Percentiles rank a stretch among this genome's conserved stretches.
Evolutionary conservation across 2,888 invertebrate species (phyloP).

Genomic region (Micoletzkya japonica): DNA sequence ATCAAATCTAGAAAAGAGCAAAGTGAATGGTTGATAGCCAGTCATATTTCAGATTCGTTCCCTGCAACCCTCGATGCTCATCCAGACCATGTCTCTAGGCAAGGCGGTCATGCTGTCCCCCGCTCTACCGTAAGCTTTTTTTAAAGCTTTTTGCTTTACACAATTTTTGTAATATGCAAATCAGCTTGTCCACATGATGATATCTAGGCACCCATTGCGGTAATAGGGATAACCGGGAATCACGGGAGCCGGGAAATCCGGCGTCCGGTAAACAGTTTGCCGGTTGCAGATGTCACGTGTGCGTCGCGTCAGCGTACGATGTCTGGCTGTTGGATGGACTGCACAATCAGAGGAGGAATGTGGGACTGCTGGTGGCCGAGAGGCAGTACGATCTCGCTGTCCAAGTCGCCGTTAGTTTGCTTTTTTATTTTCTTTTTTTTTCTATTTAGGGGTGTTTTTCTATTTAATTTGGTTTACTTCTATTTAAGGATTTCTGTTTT

Average conservation of each 20-base stretch:
- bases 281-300: slow-evolving; percentile 47
- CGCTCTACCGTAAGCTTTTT: slow-evolving; percentile 31
- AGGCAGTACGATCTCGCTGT: slow-evolving; percentile 89
- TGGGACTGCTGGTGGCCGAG: slow-evolving; percentile 80
- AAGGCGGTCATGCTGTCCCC: slow-evolving; percentile 44
- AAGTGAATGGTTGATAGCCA: no score
- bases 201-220: background rate
- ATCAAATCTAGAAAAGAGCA: no score
- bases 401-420: slow-evolving; percentile 50
- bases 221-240: background rate
- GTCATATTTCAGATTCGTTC: slow-evolving; percentile 70
- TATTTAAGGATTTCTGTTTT: no score
- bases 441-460: no score
- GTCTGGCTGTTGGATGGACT: slow-evolving; percentile 81
- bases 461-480: no score
- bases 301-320: slow-evolving; percentile 39
- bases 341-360: slow-evolving; percentile 78
- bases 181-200: background rate
- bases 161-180: background rate
- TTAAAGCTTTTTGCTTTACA: no score
- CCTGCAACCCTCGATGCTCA: slow-evolving; percentile 78
- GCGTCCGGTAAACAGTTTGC: background rate
- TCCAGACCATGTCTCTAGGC: slow-evolving; percentile 79
- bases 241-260: no score
- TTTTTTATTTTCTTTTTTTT: no score